Percentiles rank a stretch among this genome's conserved stretches.
phyloP scores from a whole-genome alignment of 2,113 vertebrate species.

The Cynocephalus volans region DNA sequence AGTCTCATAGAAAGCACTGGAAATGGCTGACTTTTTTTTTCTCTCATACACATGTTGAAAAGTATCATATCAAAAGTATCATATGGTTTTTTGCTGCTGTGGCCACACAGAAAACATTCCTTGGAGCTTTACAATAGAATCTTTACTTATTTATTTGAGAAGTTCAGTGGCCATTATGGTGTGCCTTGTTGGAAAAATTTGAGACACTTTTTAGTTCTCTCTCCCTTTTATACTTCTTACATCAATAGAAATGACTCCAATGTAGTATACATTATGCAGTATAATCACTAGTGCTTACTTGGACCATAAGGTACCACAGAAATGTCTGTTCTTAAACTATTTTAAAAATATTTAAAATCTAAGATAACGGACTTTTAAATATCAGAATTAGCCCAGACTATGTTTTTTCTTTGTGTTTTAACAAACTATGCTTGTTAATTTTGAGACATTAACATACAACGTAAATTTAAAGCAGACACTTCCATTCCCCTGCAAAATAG shows the following conservation, averaged over 20 bases:
- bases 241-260: not conserved
- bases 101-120: not conserved
- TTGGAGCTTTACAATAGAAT: not conserved
- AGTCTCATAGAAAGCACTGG: not conserved
- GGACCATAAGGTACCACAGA: not conserved
- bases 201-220: not conserved
- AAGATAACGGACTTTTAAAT: constrained; percentile 19
- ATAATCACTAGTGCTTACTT: not conserved
- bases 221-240: not conserved
- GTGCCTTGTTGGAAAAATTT: not conserved
- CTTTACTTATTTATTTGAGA: not conserved
- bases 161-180: not conserved
- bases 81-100: not conserved
- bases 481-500: not conserved
- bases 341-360: not conserved
- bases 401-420: not conserved
- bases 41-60: not conserved
- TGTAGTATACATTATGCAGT: not conserved
- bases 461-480: not conserved
- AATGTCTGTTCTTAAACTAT: constrained; percentile 37
- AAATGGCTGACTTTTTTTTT: not conserved
- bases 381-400: not conserved
- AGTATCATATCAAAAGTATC: not conserved
- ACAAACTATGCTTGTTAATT: constrained; percentile 25
- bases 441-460: not conserved